A percentile compares a stretch with the other conserved stretches of the same genome.
Evolutionary conservation across 2,888 invertebrate species (phyloP).

Genomic region (Caenorhabditis afra): DNA sequence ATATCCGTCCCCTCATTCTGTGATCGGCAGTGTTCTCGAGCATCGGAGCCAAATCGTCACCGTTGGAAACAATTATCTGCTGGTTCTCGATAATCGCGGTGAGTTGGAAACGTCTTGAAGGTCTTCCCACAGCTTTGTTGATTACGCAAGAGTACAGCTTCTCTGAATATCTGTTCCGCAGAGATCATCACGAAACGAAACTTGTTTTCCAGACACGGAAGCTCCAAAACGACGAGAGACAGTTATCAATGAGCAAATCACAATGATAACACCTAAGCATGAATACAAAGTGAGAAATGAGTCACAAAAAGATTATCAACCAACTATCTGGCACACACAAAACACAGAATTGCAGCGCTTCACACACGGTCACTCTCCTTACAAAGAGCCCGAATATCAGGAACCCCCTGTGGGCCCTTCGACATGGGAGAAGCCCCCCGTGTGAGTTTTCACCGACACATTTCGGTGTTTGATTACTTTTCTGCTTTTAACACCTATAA

Average conservation of each 20-base stretch:
- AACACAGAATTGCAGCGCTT: conserved; percentile 10
- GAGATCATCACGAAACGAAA: conserved; percentile 23
- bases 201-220: conserved; percentile 26
- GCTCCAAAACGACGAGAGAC: conserved; percentile 18
- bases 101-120: conserved; percentile 2
- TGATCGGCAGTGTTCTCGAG: conserved; percentile 37
- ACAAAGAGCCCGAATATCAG: conserved; percentile 18
- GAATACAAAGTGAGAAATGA: conserved; percentile 41
- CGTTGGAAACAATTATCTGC: conserved; percentile 51
- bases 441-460: conserved; percentile 16
- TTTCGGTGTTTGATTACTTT: not conserved
- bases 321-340: not conserved
- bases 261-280: not conserved
- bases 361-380: conserved; percentile 8
- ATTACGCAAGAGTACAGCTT: conserved; percentile 6
- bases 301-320: not conserved
- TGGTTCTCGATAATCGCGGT: conserved; percentile 59
- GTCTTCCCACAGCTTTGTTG: conserved; percentile 8
- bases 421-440: conserved; percentile 8
- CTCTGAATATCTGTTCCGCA: not conserved
- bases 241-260: conserved; percentile 19
- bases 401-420: not conserved
- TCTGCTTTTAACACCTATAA: no score
- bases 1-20: conserved; percentile 40
- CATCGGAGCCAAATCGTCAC: conserved; percentile 49